These are phyloP conservation scores for Atherinosoma microstoma DNA, from an alignment of 2,797 vertebrate genomes.

Conservation along the genomic window DNA sequence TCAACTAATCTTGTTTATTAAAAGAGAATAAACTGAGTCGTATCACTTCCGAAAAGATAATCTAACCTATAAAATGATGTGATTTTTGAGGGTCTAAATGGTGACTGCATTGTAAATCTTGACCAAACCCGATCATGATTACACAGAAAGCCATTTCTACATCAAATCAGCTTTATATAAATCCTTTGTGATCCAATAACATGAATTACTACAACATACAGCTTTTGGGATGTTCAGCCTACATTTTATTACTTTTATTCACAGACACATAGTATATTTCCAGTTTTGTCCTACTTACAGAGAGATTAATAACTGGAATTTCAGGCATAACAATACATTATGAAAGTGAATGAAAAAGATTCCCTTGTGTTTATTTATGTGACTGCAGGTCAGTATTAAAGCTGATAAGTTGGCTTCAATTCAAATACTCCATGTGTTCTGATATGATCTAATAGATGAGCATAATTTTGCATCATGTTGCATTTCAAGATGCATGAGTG, in stretches of 20 bases:
- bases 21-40: conserved; percentile 27
- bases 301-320: conserved; percentile 24
- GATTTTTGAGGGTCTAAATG: conserved; percentile 26
- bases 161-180: conserved; percentile 49
- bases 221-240: conserved; percentile 25
- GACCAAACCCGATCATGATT: conserved; percentile 33
- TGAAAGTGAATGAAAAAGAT: conserved; percentile 7
- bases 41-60: conserved; percentile 31
- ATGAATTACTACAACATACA: conserved; percentile 37
- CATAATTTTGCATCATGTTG: conserved; percentile 17
- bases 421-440: conserved; percentile 14
- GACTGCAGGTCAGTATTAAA: background rate
- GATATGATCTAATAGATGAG: background rate
- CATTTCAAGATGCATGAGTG: conserved; percentile 25
- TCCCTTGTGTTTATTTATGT: background rate
- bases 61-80: conserved; percentile 41
- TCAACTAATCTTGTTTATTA: conserved; percentile 59
- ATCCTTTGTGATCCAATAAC: conserved; percentile 53
- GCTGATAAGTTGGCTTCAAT: background rate
- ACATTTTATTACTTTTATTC: conserved; percentile 23
- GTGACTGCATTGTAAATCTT: conserved; percentile 19
- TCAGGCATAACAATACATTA: conserved; percentile 2
- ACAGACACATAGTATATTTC: background rate
- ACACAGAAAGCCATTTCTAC: conserved; percentile 30
- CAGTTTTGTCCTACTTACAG: conserved; percentile 3